Evolutionary conservation across 2,888 invertebrate species (phyloP), one percentile per base, ranked within the genome.

Genomic region (Drosophila affinis): DNA sequence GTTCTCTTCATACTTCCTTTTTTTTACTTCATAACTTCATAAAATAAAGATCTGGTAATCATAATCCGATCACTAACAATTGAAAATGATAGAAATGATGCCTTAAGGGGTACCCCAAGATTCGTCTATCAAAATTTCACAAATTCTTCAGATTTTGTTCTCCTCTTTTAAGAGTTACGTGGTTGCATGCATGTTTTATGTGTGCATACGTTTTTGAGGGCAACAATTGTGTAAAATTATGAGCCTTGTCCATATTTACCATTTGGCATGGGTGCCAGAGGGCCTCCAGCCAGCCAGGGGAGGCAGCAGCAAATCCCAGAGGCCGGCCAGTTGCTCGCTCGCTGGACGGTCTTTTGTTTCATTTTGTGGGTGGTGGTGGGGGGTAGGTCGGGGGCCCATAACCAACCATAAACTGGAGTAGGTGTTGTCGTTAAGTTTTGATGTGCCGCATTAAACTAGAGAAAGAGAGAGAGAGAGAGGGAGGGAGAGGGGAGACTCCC

Each of bases 391-490:
- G 24, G 24, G 3, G 21, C 2, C 24, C 69, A 74, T 81, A 81
- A 81, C 24, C 24, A 24, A 80, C 39, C 39, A 60, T 76, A 80
- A 77, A 75, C 81, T 74, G 81, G 83, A 88, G 88, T 84, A 84
- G 83, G 83, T 84, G 83, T 84, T 79, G 78, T 83, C 83, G 83
- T 88, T 86, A 88, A 84, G 70, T 88, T 83, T 71, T 86, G 79
- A 84, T 88, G 83, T 83, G 83, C 49, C 72, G 78, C 83, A 83
- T 88, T 88, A 86, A 88, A 68, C 83, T 80, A 76, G 82, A 76
- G 82, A 4, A 5, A 12, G 34, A 3, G 34, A 4, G 5, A 34
- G 69, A 52, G 72, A 68, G 48, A 24, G 14, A 14, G 39, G 1
- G 4, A 14, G 14, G 4, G 72, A 54, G 72, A 68, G 57, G 18